Base-by-base conservation (phyloP, 92 coral and sea anemone genomes). In the Parazoanthus atlanticus region DNA sequence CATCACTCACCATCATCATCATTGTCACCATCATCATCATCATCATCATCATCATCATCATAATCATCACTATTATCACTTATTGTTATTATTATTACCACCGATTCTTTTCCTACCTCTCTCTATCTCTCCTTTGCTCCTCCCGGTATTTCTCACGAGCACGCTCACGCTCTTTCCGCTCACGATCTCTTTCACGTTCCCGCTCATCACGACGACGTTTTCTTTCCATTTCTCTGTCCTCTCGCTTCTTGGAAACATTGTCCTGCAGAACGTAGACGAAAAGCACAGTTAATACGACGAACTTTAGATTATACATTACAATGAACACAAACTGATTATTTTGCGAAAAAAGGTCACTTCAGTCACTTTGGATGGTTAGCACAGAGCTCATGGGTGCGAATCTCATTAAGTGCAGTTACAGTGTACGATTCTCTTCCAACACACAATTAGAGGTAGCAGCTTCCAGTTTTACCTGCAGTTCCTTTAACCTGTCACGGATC, bases 151-250 rank as follows among this genome's bases (percentile, higher is more conserved):
- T 82, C 88, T 92, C 94, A 73, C 89, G 85, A 41, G 86, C 86
- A n/a, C 95, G 84, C 23, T 90, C 92, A 28, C 96, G 92, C 41
- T 92, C 96, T 11, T 92, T 94, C 81, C 90, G 89, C 80, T 94
- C 94, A 26, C 91, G 96, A 46, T 94, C 98, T 49, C 93, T 78
- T 72, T 96, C 98, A 73, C 91, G 90, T 88, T 96, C 99, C 34
- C 99, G 88, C 67, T 97, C 99, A 81, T 94, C 98, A 46, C 96
- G 93, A 32, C 98, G 91, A n/a, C 94, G 96, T 80, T 66, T 88
- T 86, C 99, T 85, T 76, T 97, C 99, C 91, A 82, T 71, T 78
- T 97, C 99, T 80, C 95, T 86, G 46, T 92, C 98, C 52, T 96
- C 95, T 21, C 99, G 95, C 66, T 95, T 95, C 90, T 94, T 94